A percentile compares a stretch with the other conserved stretches of the same genome.
phyloP scores from a whole-genome alignment of 2,888 invertebrate genomes.

The Ditula angustiorana region DNA sequence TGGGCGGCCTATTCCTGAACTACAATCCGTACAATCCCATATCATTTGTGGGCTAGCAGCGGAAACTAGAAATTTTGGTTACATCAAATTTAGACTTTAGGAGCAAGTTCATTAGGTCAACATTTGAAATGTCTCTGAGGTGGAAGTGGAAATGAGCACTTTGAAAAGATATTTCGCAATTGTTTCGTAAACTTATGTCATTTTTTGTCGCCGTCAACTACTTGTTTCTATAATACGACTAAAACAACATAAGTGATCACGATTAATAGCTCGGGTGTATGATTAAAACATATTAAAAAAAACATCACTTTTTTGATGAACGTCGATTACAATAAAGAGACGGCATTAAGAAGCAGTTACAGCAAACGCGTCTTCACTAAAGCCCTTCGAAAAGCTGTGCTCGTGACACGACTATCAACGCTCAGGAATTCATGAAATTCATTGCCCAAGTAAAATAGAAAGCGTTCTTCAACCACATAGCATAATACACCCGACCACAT shows the following conservation, averaged over 20 bases:
- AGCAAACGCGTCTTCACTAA: constrained; percentile 22
- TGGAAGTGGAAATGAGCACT: too few relatives aligned
- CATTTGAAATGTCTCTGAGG: neutral
- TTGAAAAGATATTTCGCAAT: too few relatives aligned
- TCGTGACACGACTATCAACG: constrained; percentile 34
- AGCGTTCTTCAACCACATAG: constrained; percentile 63
- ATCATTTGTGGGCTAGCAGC: constrained; percentile 14
- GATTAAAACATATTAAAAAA: too few relatives aligned
- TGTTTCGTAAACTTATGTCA: too few relatives aligned
- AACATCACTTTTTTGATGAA: neutral
- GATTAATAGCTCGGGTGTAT: neutral
- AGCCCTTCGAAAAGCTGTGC: constrained; percentile 14
- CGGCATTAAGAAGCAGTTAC: constrained; percentile 18
- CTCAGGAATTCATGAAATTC: constrained; percentile 26
- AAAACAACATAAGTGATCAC: neutral
- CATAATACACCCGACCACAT: constrained; percentile 55
- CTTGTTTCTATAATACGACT: neutral
- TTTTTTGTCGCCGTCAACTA: constrained; percentile 6
- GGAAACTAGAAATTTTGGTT: constrained; percentile 44
- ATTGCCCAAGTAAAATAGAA: constrained; percentile 63
- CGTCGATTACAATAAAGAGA: constrained; percentile 12
- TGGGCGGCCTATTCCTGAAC: constrained; percentile 34
- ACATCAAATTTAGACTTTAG: too few relatives aligned
- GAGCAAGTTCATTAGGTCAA: too few relatives aligned
- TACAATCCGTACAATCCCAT: constrained; percentile 10